Evolutionary conservation across 2,113 vertebrate species (phyloP), one percentile per base, ranked within the genome.

Genomic region (Micromys minutus): DNA sequence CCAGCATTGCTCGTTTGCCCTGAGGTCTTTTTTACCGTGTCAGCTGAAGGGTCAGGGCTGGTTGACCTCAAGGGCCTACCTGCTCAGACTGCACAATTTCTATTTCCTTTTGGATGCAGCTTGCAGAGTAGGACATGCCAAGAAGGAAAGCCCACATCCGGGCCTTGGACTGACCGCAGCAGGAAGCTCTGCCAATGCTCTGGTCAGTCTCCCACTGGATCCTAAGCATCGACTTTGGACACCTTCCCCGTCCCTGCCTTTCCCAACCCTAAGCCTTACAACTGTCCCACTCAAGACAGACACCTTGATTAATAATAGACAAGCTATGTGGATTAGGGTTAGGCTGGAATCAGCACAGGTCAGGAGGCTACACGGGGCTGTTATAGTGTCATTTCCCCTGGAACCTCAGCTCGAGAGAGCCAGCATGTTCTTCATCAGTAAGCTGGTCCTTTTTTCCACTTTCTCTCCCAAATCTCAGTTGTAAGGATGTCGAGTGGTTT

Each of bases 401-500:
- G 87, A 95, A 95, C 96, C 79, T 24, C 71, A 90, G 91, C 71
- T 84, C 75, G 79, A 24, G 47, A 42, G 61, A 90, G 42, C 77
- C 36, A 90, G 50, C 65, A 17, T 45, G 45, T 50, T 63, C 87
- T 87, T 69, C 76, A 94, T 83, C 67, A 52, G 75, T 47, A 36
- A 81, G 71, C 76, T 21, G 36, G 61, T 90, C 72, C 59, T 22
- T 85, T 93, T 47, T 80, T 55, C 65, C 85, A 86, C 36, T 59
- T 69, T 83, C 26, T 45, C 69, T 89, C 89, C 81, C 93, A 91
- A 95, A 95, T 97, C 91, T 88, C 87, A 83, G 75, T 94, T 95
- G 89, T 72, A 94, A 94, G 94, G 94, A 95, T 86, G 95, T 94
- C 91, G 71, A 91, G 90, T 93, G 87, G 94, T 87, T 96, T 98